Conservation (phyloP, 2,797 vertebrate species). For the Sparus aurata region DNA sequence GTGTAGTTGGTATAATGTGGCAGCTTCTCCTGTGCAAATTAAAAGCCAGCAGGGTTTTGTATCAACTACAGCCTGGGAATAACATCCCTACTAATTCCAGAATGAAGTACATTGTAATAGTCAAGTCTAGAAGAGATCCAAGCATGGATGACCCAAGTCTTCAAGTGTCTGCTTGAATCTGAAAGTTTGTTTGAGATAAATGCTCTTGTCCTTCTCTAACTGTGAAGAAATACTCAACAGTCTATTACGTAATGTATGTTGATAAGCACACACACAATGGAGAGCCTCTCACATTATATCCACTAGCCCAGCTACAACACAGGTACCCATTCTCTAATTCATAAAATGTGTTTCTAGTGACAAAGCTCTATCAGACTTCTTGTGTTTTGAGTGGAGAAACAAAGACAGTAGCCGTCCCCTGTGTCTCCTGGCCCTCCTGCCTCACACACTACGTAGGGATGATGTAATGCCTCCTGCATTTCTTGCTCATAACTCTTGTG, state of each 20-base stretch:
- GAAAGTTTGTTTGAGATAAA: background rate
- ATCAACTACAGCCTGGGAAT: no score
- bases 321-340: background rate
- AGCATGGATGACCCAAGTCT: no score
- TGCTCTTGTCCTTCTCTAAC: background rate
- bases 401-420: background rate
- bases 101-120: no score
- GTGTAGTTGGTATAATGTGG: no score
- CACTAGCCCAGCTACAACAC: background rate
- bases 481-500: background rate
- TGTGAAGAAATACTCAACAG: background rate
- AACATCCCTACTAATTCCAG: no score
- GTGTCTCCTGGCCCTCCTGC: no score
- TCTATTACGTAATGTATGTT: background rate
- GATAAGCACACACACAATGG: background rate
- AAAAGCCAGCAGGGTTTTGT: no score
- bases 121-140: no score
- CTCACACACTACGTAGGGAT: background rate
- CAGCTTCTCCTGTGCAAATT: no score
- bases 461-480: background rate
- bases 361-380: background rate
- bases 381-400: background rate
- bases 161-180: background rate
- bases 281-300: background rate
- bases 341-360: background rate